These are phyloP conservation scores for Murina feae DNA, from an alignment of 2,113 vertebrate genomes.

Conservation along the genomic window DNA sequence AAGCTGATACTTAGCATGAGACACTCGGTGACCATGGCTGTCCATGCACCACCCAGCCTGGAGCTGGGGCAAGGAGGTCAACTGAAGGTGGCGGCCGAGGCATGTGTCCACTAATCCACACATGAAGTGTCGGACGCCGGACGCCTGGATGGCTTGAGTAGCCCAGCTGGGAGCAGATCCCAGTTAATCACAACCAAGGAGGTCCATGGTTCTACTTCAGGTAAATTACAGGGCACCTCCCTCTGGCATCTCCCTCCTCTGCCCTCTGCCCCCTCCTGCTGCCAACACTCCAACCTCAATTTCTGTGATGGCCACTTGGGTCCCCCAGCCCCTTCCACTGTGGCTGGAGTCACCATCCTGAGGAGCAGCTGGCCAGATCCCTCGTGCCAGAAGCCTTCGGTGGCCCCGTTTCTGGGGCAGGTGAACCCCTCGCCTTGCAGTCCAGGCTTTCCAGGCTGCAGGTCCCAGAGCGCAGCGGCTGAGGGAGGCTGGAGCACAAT, in stretches of 20 bases:
- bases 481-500: no score
- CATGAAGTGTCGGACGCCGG: rapidly evolving
- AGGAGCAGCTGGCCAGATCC: rapidly evolving
- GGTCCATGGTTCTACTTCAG: not conserved
- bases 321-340: not conserved
- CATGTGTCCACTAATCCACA: not conserved
- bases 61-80: not conserved
- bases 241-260: rapidly evolving
- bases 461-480: no score
- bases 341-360: not conserved
- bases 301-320: rapidly evolving
- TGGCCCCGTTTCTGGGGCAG: not conserved
- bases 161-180: not conserved
- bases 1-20: rapidly evolving
- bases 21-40: rapidly evolving
- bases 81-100: not conserved
- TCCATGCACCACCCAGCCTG: not conserved
- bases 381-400: not conserved
- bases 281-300: rapidly evolving
- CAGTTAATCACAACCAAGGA: no score
- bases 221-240: rapidly evolving
- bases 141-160: rapidly evolving
- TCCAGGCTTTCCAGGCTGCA: not conserved
- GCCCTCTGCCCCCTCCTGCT: rapidly evolving
- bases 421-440: rapidly evolving